phyloP scores from a whole-genome alignment of 2,888 invertebrate species.

The Neoitamus cyanurus region DNA sequence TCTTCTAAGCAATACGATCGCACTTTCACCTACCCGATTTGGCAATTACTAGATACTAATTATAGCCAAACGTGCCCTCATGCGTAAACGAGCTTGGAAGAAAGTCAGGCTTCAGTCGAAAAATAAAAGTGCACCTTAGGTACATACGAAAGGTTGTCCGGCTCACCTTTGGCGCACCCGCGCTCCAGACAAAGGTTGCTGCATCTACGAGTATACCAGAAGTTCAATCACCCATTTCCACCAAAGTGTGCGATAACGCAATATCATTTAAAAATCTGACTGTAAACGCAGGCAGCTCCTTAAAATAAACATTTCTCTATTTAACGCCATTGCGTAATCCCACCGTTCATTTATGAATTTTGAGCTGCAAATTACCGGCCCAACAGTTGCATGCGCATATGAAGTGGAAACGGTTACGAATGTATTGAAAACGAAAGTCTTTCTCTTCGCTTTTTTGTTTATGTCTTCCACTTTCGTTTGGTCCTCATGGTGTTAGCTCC shows the following conservation, averaged over 20 bases:
- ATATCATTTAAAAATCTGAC: neutral
- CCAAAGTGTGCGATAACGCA: neutral
- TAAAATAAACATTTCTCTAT: slow-evolving; percentile 18
- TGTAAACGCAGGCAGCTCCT: neutral
- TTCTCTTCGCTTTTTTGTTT: slow-evolving; percentile 40
- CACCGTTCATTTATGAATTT: neutral
- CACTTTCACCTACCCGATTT: slow-evolving; percentile 8
- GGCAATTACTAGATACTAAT: slow-evolving; percentile 9
- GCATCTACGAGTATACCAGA: neutral
- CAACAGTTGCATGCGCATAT: neutral
- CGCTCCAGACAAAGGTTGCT: neutral
- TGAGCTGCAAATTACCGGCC: neutral
- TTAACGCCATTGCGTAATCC: slow-evolving; percentile 14
- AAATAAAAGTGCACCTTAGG: neutral
- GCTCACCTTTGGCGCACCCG: neutral
- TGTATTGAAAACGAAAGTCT: slow-evolving; percentile 40
- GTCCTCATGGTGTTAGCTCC: neutral
- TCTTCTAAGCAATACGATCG: neutral
- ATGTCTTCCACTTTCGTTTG: slow-evolving; percentile 27
- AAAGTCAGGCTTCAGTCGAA: neutral
- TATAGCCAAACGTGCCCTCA: neutral
- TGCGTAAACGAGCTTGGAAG: neutral
- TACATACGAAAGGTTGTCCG: neutral
- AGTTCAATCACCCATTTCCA: slow-evolving; percentile 16
- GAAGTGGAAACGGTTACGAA: neutral